phyloP scores from a whole-genome alignment of 2,888 invertebrate genomes.

The Thalpophila matura region DNA sequence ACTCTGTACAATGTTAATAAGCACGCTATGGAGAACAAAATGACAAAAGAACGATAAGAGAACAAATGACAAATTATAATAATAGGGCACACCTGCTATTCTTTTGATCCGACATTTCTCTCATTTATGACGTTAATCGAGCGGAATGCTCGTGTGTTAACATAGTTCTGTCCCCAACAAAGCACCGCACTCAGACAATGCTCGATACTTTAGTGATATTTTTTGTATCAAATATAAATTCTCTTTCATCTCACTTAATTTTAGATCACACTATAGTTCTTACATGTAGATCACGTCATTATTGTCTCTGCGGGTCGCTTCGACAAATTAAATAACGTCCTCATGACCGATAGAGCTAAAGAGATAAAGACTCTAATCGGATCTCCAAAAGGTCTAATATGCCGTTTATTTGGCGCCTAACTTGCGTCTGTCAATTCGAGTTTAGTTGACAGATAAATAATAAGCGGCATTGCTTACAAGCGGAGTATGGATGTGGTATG shows the following conservation, averaged over 20 bases:
- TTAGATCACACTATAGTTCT: constrained; percentile 89
- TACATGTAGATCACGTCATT: constrained; percentile 88
- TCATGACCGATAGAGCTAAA: constrained; percentile 52
- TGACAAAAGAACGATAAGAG: constrained; percentile 82
- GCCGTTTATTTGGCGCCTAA: constrained; percentile 48
- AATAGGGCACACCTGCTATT: constrained; percentile 90
- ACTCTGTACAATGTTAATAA: constrained; percentile 75
- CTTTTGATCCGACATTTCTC: constrained; percentile 90
- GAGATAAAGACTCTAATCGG: constrained; percentile 68
- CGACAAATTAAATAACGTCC: constrained; percentile 66
- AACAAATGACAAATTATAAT: constrained; percentile 89
- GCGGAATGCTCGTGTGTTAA: constrained; percentile 87
- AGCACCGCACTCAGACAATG: constrained; percentile 86
- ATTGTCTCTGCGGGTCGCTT: constrained; percentile 83
- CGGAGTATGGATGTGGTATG: constrained; percentile 82
- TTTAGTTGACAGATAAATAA: constrained; percentile 86
- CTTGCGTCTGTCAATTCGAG: constrained; percentile 73
- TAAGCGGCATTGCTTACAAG: constrained; percentile 86
- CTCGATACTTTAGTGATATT: constrained; percentile 84
- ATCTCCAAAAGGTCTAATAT: constrained; percentile 61
- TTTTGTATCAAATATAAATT: constrained; percentile 87
- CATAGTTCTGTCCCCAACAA: constrained; percentile 86
- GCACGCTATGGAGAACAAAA: constrained; percentile 73
- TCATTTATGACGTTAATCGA: constrained; percentile 90
- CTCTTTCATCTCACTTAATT: constrained; percentile 90